Percentiles rank a stretch among this genome's conserved stretches.
These are phyloP conservation scores for Platycnemis pennipes DNA, from an alignment of 2,888 invertebrate genomes.

Conservation along the genomic window DNA sequence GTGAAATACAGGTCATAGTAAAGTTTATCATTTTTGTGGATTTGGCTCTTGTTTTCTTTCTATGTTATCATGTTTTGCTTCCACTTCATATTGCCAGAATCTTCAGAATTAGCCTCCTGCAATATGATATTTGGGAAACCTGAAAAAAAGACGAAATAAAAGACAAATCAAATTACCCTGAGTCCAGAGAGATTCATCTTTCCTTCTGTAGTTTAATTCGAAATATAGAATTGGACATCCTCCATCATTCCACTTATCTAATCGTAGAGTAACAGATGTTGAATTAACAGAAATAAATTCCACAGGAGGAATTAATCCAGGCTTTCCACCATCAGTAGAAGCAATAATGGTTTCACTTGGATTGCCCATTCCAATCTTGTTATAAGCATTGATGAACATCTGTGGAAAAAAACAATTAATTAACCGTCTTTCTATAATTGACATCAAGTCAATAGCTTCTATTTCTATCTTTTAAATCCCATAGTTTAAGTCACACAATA, in stretches of 20 bases:
- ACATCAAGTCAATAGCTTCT: no score
- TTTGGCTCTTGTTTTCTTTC: no score
- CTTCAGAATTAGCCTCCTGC: no score
- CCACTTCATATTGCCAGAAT: no score
- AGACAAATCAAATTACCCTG: constrained; percentile 71
- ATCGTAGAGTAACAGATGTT: constrained; percentile 74
- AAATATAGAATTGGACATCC: constrained; percentile 75
- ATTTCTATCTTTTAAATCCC: no score
- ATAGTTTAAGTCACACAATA: no score
- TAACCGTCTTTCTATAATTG: not conserved
- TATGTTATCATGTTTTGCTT: no score
- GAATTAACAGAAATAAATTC: constrained; percentile 74
- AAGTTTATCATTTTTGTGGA: no score
- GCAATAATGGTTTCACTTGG: constrained; percentile 73
- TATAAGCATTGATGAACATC: constrained; percentile 73
- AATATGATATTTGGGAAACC: no score
- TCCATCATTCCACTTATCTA: constrained; percentile 74
- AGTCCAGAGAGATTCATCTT: constrained; percentile 73
- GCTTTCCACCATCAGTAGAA: constrained; percentile 77
- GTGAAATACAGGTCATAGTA: no score
- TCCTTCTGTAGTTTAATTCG: constrained; percentile 75
- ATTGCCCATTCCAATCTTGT: constrained; percentile 73
- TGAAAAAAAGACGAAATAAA: no score
- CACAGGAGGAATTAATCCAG: constrained; percentile 73
- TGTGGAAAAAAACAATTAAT: not conserved